Conservation (phyloP, 2,113 vertebrate species). For the Gavia stellata region DNA sequence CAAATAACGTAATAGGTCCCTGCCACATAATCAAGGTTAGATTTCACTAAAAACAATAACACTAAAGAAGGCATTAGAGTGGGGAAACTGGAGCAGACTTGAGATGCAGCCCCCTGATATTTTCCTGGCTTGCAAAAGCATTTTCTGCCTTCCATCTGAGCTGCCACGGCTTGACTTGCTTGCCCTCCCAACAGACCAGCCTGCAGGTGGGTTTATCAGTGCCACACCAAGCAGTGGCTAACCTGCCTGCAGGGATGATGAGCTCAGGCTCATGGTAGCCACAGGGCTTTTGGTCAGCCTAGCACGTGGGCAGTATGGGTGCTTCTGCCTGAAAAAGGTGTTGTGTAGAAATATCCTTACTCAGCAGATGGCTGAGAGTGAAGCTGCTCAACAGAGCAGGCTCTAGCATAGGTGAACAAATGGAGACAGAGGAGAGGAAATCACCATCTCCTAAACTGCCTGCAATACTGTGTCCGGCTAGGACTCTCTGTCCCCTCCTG, state of each 20-base stretch:
- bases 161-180: background rate
- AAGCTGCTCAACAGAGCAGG: background rate
- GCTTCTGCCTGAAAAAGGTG: background rate
- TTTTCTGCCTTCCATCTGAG: background rate
- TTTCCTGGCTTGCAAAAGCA: background rate
- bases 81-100: background rate
- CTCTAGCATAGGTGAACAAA: background rate
- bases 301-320: rapidly evolving
- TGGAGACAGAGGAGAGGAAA: background rate
- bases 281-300: background rate
- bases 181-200: background rate
- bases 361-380: background rate
- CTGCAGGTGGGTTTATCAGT: rapidly evolving
- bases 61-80: background rate
- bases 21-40: background rate
- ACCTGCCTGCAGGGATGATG: background rate
- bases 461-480: background rate
- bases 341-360: background rate
- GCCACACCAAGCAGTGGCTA: rapidly evolving
- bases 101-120: background rate
- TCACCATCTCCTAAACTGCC: background rate
- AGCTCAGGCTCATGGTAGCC: background rate
- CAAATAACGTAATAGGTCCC: background rate
- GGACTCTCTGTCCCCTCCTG: background rate
- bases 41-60: background rate